These are phyloP conservation scores for Mesembrinibis cayennensis DNA, from an alignment of 2,113 vertebrate genomes.

Conservation along the genomic window DNA sequence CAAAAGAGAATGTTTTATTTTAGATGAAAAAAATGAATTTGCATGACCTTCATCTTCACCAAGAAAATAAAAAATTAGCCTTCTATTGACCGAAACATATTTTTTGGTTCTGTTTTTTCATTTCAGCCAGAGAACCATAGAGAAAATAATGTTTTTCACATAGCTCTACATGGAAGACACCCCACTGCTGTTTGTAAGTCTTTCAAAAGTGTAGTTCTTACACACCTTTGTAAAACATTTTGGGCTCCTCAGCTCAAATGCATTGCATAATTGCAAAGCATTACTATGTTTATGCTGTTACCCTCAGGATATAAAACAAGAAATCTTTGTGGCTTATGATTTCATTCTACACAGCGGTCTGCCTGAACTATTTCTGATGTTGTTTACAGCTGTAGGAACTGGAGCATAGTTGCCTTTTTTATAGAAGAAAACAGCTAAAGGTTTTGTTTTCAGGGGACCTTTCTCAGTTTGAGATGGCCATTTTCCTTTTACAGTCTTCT, in stretches of 20 bases:
- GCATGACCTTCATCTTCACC: background rate
- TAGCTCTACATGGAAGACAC: background rate
- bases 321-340: slow-evolving; percentile 41
- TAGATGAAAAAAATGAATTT: background rate
- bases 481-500: background rate
- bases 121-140: background rate
- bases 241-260: background rate
- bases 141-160: background rate
- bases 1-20: background rate
- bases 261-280: slow-evolving; percentile 15
- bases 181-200: background rate
- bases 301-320: slow-evolving; percentile 43
- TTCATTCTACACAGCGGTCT: background rate
- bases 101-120: background rate
- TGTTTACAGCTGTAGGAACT: slow-evolving; percentile 33
- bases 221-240: slow-evolving; percentile 8
- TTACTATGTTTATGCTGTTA: slow-evolving; percentile 1
- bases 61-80: background rate
- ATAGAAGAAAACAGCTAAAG: background rate
- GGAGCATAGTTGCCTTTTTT: background rate
- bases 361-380: slow-evolving; percentile 24
- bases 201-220: background rate
- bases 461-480: background rate
- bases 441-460: background rate
- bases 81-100: background rate